A percentile compares a stretch with the other conserved stretches of the same genome.
These are phyloP conservation scores for Alaudala cheleensis DNA, from an alignment of 2,113 vertebrate genomes.

Conservation along the genomic window DNA sequence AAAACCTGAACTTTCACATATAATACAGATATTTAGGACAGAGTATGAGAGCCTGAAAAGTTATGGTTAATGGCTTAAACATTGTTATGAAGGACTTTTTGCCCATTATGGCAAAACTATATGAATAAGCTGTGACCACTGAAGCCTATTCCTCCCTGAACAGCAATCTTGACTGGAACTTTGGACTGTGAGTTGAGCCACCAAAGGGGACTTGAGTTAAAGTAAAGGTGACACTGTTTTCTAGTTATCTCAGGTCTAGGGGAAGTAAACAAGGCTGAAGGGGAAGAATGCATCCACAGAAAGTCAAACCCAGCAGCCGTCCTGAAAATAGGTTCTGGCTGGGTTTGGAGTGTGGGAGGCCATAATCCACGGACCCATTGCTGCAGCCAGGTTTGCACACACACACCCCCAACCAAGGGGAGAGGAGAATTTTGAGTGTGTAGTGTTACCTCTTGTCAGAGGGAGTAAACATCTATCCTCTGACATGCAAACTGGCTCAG, in stretches of 20 bases:
- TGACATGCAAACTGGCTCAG: neutral
- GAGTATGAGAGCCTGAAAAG: neutral
- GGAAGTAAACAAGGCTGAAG: neutral
- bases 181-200: neutral
- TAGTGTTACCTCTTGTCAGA: fast-evolving
- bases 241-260: neutral
- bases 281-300: neutral
- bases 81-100: neutral
- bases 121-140: fast-evolving
- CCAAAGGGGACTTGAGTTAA: neutral
- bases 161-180: neutral
- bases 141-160: neutral
- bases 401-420: fast-evolving
- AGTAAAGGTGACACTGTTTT: neutral
- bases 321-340: fast-evolving
- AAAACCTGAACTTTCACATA: neutral
- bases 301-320: neutral
- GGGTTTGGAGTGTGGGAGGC: neutral
- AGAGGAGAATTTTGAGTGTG: neutral
- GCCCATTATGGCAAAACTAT: neutral
- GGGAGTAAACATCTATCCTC: neutral
- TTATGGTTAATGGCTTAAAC: neutral
- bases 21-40: neutral
- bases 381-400: neutral
- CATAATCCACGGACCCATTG: neutral